phyloP scores from a whole-genome alignment of 2,113 vertebrate genomes.

The Thermophis baileyi region DNA sequence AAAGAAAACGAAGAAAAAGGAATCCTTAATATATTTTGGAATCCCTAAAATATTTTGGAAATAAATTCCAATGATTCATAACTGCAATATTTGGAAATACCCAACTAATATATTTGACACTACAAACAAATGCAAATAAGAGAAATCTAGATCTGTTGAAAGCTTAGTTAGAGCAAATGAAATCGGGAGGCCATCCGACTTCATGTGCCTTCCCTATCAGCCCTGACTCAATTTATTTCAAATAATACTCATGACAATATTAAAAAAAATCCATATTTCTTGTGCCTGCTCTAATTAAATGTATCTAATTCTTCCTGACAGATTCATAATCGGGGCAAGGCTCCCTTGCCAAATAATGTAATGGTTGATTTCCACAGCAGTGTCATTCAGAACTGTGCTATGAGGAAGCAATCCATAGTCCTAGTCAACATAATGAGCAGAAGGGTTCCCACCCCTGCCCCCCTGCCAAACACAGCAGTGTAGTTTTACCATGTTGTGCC shows the following conservation, averaged over 20 bases:
- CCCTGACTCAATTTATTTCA: background rate
- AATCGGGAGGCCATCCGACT: background rate
- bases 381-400: background rate
- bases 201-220: background rate
- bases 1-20: too few species aligned
- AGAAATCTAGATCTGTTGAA: background rate
- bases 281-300: background rate
- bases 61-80: background rate
- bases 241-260: background rate
- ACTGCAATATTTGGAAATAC: constrained; percentile 21
- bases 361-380: background rate
- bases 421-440: background rate
- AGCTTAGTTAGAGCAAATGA: background rate
- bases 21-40: too few species aligned
- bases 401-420: background rate
- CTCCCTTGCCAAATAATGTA: background rate
- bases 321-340: background rate
- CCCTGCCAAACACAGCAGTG: background rate
- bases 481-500: background rate
- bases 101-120: constrained; percentile 50
- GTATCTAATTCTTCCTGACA: background rate
- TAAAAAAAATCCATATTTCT: background rate
- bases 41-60: background rate
- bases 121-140: background rate
- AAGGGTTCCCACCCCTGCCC: background rate